These are phyloP conservation scores for Protobothrops flavoviridis DNA, from an alignment of 2,113 vertebrate genomes.

Conservation along the genomic window DNA sequence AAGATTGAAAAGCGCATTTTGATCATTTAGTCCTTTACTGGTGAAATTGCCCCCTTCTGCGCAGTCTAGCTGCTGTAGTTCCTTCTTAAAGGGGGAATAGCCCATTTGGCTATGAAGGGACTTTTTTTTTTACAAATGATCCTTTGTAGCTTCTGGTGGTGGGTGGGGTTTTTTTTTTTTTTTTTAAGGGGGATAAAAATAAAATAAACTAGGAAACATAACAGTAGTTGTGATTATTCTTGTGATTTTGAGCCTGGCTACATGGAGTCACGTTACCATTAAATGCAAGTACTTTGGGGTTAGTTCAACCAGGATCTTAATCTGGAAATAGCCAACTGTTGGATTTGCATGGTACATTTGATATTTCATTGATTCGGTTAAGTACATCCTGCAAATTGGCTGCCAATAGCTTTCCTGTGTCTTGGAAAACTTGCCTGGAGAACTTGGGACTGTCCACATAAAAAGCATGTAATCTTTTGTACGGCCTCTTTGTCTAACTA, in stretches of 20 bases:
- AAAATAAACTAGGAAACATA: not conserved
- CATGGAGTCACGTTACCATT: not conserved
- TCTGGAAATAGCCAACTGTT: not conserved
- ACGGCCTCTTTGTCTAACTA: not conserved
- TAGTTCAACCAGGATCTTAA: not conserved
- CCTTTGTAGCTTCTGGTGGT: not conserved
- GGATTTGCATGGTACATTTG: not conserved
- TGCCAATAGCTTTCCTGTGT: no score
- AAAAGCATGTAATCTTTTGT: not conserved
- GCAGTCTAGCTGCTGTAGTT: not conserved
- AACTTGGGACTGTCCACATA: not conserved
- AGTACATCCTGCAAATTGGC: not conserved
- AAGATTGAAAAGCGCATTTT: not conserved
- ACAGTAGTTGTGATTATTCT: not conserved
- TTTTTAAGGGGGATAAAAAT: rapidly evolving
- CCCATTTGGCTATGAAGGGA: not conserved
- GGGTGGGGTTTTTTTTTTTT: not conserved
- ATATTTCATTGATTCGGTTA: not conserved
- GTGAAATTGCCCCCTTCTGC: not conserved
- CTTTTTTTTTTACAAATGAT: not conserved
- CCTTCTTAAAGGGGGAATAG: not conserved
- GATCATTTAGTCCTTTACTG: not conserved
- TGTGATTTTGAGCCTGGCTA: not conserved
- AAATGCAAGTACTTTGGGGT: not conserved
- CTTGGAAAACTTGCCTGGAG: not conserved